Evolutionary conservation across 2,113 vertebrate genomes (phyloP).

Genomic region (Sciurus niger): DNA sequence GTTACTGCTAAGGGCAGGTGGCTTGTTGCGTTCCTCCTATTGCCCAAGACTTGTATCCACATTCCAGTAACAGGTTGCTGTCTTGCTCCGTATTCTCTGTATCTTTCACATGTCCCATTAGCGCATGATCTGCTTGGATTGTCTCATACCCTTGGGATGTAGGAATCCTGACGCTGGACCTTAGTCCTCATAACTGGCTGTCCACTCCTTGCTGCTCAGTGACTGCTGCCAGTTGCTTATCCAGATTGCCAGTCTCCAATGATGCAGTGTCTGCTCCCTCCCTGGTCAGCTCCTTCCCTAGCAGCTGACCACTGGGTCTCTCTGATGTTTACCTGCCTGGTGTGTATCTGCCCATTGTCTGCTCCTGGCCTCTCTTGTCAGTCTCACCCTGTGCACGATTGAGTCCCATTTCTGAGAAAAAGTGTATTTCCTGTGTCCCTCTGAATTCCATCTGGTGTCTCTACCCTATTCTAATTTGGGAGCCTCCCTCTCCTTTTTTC

Average conservation of each 20-base stretch:
- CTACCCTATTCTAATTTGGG: not conserved
- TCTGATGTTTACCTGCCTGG: not conserved
- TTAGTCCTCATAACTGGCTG: not conserved
- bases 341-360: not conserved
- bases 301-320: not conserved
- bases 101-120: not conserved
- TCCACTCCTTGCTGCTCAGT: not conserved
- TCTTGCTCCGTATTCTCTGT: not conserved
- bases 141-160: not conserved
- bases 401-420: slow-evolving; percentile 21
- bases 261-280: not conserved
- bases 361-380: not conserved
- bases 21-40: not conserved
- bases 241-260: slow-evolving; percentile 13
- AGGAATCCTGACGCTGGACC: not conserved
- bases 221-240: not conserved
- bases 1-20: not conserved
- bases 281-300: not conserved
- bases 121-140: not conserved
- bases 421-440: not conserved
- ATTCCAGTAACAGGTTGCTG: not conserved
- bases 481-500: not conserved
- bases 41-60: not conserved
- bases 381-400: not conserved
- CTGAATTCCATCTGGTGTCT: not conserved